phyloP scores from a whole-genome alignment of 2,797 vertebrate genomes.

The Propithecus perrieri region DNA sequence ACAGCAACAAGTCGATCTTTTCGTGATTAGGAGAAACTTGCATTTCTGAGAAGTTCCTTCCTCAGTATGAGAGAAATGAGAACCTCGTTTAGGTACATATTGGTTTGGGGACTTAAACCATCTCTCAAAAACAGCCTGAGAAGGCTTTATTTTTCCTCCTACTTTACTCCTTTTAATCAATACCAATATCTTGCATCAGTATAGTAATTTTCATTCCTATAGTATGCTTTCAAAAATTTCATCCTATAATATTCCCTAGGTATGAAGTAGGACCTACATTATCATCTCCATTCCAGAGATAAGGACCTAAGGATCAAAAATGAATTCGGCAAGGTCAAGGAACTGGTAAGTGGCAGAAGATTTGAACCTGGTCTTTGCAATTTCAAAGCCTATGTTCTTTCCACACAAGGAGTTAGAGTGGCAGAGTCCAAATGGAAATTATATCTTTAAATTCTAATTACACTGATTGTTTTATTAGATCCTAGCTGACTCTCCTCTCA shows the following conservation, averaged over 20 bases:
- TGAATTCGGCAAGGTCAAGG: background rate
- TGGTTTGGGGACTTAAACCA: background rate
- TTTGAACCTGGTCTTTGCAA: background rate
- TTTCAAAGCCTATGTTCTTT: background rate
- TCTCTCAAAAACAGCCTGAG: background rate
- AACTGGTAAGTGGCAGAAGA: background rate
- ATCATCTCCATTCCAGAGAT: background rate
- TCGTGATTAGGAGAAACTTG: background rate
- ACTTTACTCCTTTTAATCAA: background rate
- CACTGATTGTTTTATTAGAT: background rate
- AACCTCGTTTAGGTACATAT: background rate
- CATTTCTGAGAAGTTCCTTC: background rate
- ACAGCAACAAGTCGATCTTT: background rate
- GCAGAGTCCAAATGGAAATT: background rate
- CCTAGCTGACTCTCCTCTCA: background rate
- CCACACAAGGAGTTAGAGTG: background rate
- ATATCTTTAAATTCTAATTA: conserved; percentile 2
- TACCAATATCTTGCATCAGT: background rate
- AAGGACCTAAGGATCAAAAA: background rate
- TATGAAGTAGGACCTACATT: background rate
- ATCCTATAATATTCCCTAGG: background rate
- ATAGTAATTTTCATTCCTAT: background rate
- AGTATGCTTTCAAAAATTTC: conserved; percentile 18
- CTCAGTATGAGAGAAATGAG: background rate
- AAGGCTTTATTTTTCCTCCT: background rate